phyloP scores from a whole-genome alignment of 2,797 vertebrate species.

The Diglossa cyanea region DNA sequence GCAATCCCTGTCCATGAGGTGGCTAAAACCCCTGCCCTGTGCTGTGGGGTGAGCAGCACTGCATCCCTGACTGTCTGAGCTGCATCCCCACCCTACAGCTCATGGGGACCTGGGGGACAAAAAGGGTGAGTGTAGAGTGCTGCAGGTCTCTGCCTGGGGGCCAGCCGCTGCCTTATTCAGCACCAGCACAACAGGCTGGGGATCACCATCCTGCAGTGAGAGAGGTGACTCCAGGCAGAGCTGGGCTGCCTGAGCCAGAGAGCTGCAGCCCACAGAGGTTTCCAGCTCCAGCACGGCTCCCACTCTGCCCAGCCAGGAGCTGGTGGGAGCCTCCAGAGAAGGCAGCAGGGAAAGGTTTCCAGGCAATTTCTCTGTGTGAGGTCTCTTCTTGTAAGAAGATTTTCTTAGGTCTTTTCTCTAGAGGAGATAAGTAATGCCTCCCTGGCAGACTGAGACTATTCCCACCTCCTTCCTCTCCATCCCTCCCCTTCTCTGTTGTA shows the following conservation, averaged over 20 bases:
- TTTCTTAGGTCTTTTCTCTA: neutral
- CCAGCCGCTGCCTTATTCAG: neutral
- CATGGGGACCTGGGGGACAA: no score
- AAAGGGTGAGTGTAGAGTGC: neutral
- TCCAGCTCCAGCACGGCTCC: neutral
- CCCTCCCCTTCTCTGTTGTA: neutral
- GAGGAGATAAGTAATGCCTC: neutral
- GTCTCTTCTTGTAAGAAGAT: neutral
- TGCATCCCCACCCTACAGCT: accelerated
- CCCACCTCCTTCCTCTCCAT: neutral
- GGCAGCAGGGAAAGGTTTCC: neutral
- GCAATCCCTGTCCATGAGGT: neutral
- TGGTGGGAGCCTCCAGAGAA: neutral
- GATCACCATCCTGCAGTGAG: neutral
- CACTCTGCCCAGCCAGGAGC: neutral
- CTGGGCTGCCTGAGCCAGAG: neutral
- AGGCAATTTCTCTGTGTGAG: neutral
- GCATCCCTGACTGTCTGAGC: neutral
- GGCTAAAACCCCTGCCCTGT: neutral
- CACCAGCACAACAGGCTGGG: neutral
- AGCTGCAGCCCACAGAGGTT: neutral
- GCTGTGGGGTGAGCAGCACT: neutral
- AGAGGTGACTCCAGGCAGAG: neutral
- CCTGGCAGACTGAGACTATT: neutral
- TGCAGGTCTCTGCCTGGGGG: neutral